Evolutionary conservation across 2,888 invertebrate species (phyloP).

Genomic region (Nomada fucata): DNA sequence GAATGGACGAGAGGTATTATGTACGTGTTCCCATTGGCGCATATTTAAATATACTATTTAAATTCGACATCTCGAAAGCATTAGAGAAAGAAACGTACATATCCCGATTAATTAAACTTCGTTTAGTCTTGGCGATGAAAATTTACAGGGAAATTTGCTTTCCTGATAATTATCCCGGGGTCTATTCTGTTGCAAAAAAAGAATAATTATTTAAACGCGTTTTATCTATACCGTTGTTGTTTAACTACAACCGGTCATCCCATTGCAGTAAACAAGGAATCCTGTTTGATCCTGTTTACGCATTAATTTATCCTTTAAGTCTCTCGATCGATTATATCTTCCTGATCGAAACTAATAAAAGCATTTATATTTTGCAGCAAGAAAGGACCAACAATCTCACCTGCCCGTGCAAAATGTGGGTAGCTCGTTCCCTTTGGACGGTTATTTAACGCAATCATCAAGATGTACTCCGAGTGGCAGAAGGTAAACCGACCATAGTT

Average conservation of each 20-base stretch:
- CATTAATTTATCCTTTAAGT: background rate
- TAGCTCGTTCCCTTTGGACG: slow-evolving; percentile 56
- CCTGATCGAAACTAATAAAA: background rate
- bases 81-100: background rate
- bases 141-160: background rate
- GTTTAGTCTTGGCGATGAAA: background rate
- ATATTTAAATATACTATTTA: slow-evolving; percentile 1
- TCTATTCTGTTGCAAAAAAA: background rate
- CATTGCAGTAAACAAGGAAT: too few relatives aligned
- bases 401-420: slow-evolving; percentile 73
- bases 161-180: background rate
- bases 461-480: slow-evolving; percentile 81
- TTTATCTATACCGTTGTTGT: background rate
- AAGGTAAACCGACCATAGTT: slow-evolving; percentile 73
- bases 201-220: background rate
- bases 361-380: slow-evolving; percentile 42
- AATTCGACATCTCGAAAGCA: too few relatives aligned
- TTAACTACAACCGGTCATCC: background rate
- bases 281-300: background rate
- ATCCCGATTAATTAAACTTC: background rate
- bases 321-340: too few relatives aligned
- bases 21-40: background rate
- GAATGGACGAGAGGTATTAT: background rate
- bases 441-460: slow-evolving; percentile 68
- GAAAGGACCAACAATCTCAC: slow-evolving; percentile 22